phyloP scores from a whole-genome alignment of 2,888 invertebrate species.

The Palloptera scutellata region DNA sequence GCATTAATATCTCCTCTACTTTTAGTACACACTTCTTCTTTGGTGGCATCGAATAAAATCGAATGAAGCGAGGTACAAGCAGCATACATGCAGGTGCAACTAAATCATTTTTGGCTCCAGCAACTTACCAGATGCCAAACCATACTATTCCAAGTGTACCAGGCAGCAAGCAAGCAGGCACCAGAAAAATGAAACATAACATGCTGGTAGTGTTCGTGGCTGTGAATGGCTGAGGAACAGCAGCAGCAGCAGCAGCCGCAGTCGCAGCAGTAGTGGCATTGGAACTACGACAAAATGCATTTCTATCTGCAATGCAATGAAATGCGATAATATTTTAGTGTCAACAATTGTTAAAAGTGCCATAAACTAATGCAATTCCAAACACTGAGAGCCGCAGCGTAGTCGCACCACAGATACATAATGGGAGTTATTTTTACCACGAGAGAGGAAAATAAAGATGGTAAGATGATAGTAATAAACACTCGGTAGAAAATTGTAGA shows the following conservation, averaged over 20 bases:
- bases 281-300: slow-evolving; percentile 51
- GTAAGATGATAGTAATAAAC: no score
- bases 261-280: slow-evolving; percentile 50
- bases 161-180: slow-evolving; percentile 13
- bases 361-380: slow-evolving; percentile 54
- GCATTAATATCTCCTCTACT: slow-evolving; percentile 49
- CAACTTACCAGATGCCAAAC: slow-evolving; percentile 9
- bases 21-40: no score
- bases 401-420: slow-evolving; percentile 4
- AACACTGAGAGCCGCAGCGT: slow-evolving; percentile 31
- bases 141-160: slow-evolving; percentile 1
- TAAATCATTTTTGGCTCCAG: slow-evolving; percentile 50
- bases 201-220: no score
- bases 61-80: slow-evolving; percentile 3
- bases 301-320: slow-evolving; percentile 57
- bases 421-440: no score
- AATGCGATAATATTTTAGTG: slow-evolving; percentile 61
- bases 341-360: slow-evolving; percentile 61
- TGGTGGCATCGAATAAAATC: slow-evolving; percentile 1
- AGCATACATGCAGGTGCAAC: slow-evolving; percentile 48
- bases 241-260: slow-evolving; percentile 4
- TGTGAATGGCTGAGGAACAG: not conserved
- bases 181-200: no score
- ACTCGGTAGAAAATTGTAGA: no score
- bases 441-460: no score